Evolutionary conservation across 2,888 invertebrate genomes (phyloP).

Genomic region (Apamea epomidion): DNA sequence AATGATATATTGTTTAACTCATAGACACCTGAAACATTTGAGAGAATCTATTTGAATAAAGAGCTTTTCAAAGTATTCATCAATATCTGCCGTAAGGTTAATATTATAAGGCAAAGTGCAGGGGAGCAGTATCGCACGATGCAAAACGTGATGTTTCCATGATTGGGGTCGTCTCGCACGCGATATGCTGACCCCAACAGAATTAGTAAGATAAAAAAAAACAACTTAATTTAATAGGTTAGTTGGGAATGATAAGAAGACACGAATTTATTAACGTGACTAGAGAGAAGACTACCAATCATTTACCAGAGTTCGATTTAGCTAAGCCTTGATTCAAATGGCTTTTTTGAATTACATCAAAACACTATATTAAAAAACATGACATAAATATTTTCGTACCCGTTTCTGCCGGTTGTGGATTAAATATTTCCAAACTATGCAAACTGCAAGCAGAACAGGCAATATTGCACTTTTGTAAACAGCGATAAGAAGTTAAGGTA

Average conservation of each 20-base stretch:
- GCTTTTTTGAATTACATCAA: not conserved
- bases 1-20: not conserved
- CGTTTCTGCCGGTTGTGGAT: not conserved
- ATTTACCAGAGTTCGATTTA: not conserved
- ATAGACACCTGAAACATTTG: not conserved
- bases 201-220: conserved; percentile 34
- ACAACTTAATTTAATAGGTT: conserved; percentile 23
- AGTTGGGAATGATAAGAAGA: conserved; percentile 13
- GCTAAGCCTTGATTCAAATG: not conserved
- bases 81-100: not conserved
- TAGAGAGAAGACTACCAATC: not conserved
- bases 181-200: conserved; percentile 37
- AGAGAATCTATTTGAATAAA: not conserved
- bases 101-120: conserved; percentile 10
- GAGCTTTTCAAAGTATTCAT: not conserved
- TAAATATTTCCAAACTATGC: conserved; percentile 19
- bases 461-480: conserved; percentile 20
- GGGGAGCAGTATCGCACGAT: conserved; percentile 23
- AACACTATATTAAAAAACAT: not conserved
- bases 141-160: conserved; percentile 55
- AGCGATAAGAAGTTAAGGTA: conserved; percentile 37
- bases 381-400: not conserved
- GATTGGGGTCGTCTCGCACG: conserved; percentile 38
- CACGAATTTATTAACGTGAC: conserved; percentile 22
- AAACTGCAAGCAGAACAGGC: conserved; percentile 35